Evolutionary conservation across 2,797 vertebrate species (phyloP).

Genomic region (Heliangelus exortis): DNA sequence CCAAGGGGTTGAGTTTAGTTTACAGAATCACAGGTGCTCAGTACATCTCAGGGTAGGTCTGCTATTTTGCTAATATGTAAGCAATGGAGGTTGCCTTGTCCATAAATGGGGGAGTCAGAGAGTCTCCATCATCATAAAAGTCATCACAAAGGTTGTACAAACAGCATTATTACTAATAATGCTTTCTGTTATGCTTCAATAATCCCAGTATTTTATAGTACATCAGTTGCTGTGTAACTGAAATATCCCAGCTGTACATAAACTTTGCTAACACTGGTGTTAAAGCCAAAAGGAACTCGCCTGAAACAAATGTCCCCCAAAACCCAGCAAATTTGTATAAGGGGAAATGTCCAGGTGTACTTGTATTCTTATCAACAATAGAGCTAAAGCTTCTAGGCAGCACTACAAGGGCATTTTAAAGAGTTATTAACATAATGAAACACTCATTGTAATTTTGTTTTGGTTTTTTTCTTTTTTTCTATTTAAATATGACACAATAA

Average conservation of each 20-base stretch:
- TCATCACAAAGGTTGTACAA: not conserved
- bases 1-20: not conserved
- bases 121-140: not conserved
- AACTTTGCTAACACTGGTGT: not conserved
- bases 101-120: not conserved
- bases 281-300: constrained; percentile 36
- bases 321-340: constrained; percentile 22
- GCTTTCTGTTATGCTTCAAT: not conserved
- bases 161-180: not conserved
- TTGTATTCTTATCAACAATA: not conserved
- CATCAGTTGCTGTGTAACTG: not conserved
- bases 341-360: constrained; percentile 51
- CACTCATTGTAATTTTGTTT: not conserved
- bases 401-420: not conserved
- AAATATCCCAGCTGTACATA: constrained; percentile 19
- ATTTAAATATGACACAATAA: not conserved
- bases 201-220: not conserved
- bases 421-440: not conserved
- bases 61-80: not conserved
- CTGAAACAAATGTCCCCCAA: constrained; percentile 5
- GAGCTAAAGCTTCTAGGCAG: not conserved
- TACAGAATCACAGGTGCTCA: not conserved
- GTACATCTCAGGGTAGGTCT: not conserved
- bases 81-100: not conserved
- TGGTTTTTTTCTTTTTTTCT: not conserved